Percentiles rank a stretch among this genome's conserved stretches.
These are phyloP conservation scores for Branchipolynoe longqiensis DNA, from an alignment of 2,888 invertebrate genomes.

Conservation along the genomic window DNA sequence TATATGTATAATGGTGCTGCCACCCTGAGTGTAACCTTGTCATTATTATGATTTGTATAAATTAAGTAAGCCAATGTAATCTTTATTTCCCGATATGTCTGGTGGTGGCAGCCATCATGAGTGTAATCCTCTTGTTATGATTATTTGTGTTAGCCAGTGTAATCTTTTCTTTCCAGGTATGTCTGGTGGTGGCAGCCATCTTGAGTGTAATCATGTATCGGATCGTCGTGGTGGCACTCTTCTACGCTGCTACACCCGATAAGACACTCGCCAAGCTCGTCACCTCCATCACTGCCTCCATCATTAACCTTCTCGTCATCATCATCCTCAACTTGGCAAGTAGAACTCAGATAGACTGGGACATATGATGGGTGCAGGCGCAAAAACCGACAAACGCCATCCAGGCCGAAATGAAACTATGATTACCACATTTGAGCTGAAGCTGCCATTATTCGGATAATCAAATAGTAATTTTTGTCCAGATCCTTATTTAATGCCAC, in stretches of 20 bases:
- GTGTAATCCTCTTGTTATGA: background rate
- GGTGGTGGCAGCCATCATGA: conserved; percentile 84
- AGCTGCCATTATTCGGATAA: too few species aligned
- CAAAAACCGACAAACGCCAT: too few species aligned
- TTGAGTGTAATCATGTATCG: conserved; percentile 97
- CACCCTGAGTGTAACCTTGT: background rate
- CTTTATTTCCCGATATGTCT: conserved; percentile 86
- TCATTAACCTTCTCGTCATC: conserved; percentile 94
- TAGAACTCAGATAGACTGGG: background rate
- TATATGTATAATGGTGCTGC: too few species aligned
- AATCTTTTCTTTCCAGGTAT: conserved; percentile 84
- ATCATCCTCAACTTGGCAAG: conserved; percentile 89
- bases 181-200: conserved; percentile 92
- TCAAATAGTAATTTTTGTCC: too few species aligned
- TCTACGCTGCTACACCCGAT: conserved; percentile 71
- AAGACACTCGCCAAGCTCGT: conserved; percentile 77
- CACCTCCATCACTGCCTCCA: conserved; percentile 93
- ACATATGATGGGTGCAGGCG: too few species aligned
- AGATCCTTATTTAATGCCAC: too few species aligned
- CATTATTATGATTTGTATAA: background rate
- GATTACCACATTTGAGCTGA: too few species aligned
- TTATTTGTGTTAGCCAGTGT: background rate
- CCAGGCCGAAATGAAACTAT: too few species aligned
- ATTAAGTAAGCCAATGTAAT: background rate
- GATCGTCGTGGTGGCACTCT: conserved; percentile 84